Percentiles rank a stretch among this genome's conserved stretches.
phyloP scores from a whole-genome alignment of 2,113 vertebrate genomes.

The Myrmophylax atrothorax region DNA sequence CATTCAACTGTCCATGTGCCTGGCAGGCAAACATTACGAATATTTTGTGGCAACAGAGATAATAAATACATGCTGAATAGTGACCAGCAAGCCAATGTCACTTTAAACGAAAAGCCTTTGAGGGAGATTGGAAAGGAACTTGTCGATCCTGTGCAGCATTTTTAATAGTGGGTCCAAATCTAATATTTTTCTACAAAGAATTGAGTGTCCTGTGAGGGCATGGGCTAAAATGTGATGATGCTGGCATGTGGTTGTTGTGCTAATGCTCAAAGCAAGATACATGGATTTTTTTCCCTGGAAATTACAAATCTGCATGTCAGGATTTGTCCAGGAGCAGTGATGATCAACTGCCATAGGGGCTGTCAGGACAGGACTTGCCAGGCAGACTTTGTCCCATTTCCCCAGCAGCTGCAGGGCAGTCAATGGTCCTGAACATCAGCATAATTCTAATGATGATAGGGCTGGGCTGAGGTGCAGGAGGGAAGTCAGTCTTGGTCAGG shows the following conservation, averaged over 20 bases:
- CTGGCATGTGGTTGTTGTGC: background rate
- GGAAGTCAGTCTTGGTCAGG: background rate
- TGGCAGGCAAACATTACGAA: background rate
- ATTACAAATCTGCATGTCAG: background rate
- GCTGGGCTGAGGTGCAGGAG: background rate
- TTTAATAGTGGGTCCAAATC: background rate
- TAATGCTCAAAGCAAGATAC: background rate
- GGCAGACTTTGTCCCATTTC: background rate
- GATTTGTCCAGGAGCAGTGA: background rate
- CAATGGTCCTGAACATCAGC: background rate
- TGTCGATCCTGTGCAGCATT: background rate
- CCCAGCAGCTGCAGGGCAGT: background rate
- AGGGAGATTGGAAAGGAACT: background rate
- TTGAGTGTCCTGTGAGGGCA: background rate
- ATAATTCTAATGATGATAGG: background rate
- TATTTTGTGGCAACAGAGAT: background rate
- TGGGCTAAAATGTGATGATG: background rate
- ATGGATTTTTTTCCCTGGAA: background rate
- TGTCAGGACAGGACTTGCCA: background rate
- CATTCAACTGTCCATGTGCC: background rate
- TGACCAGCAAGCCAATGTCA: background rate
- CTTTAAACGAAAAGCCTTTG: background rate
- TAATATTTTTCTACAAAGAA: background rate
- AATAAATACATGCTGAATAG: background rate
- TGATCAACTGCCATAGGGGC: rapidly evolving